Evolutionary conservation across 2,888 invertebrate genomes (phyloP).

Genomic region (Eupithecia vulgata): DNA sequence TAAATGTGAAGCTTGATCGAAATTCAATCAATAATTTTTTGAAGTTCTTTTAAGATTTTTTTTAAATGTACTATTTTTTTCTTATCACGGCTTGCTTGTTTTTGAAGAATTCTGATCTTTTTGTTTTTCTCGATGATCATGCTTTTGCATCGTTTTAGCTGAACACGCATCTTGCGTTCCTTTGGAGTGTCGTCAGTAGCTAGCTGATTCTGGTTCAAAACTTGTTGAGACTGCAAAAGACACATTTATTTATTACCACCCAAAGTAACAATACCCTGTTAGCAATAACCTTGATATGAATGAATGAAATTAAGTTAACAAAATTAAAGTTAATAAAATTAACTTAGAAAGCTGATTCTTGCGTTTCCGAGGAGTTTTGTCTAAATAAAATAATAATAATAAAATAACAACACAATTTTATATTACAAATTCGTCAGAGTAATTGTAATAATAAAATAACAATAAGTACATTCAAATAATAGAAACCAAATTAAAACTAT

Average conservation of each 20-base stretch:
- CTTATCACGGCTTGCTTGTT: not conserved
- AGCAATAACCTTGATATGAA: not conserved
- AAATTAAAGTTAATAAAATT: too few species aligned
- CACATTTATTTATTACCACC: not conserved
- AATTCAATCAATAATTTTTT: not conserved
- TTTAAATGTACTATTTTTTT: constrained; percentile 4
- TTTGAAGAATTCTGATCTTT: constrained; percentile 2
- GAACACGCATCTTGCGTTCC: not conserved
- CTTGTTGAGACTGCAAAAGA: constrained; percentile 2
- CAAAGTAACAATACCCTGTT: not conserved
- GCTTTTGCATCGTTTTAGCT: not conserved
- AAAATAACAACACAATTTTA: too few species aligned
- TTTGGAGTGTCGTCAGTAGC: not conserved
- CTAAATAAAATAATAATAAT: too few species aligned
- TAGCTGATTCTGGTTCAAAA: not conserved
- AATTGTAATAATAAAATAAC: too few species aligned
- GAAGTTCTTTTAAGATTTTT: not conserved
- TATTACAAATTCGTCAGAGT: too few species aligned
- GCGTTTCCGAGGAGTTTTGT: constrained; percentile 1
- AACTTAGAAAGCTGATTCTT: constrained; percentile 1
- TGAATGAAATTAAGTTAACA: not conserved
- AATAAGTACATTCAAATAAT: too few species aligned
- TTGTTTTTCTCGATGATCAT: not conserved
- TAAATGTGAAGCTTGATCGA: too few species aligned
- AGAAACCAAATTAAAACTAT: too few species aligned